Evolutionary conservation across 2,113 vertebrate species (phyloP).

Genomic region (Notechis scutatus): DNA sequence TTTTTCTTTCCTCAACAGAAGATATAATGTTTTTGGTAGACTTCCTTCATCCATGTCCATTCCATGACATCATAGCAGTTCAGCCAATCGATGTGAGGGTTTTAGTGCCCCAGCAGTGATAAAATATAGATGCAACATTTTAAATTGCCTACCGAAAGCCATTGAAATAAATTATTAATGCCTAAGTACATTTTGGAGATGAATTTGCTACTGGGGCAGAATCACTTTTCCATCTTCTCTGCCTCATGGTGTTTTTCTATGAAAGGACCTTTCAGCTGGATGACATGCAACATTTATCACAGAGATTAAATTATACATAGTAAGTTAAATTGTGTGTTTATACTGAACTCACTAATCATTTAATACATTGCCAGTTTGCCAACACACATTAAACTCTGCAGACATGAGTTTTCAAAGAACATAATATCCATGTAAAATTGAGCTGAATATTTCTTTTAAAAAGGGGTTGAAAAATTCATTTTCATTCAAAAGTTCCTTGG

Average conservation of each 20-base stretch:
- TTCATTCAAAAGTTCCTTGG: background rate
- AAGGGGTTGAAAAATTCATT: background rate
- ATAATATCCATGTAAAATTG: background rate
- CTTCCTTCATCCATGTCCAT: background rate
- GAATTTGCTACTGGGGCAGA: conserved; percentile 45
- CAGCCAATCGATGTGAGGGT: background rate
- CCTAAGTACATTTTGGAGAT: conserved; percentile 29
- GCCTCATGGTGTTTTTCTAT: conserved; percentile 19
- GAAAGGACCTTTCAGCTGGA: conserved; percentile 29
- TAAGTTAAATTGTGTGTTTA: conserved; percentile 7
- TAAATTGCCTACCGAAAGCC: conserved; percentile 18
- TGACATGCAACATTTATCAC: background rate
- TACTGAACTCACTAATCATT: background rate
- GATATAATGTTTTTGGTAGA: background rate
- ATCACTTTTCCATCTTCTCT: conserved; percentile 32
- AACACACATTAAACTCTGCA: background rate
- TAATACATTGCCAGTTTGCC: conserved; percentile 3
- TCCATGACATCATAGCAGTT: background rate
- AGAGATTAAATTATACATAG: conserved; percentile 16
- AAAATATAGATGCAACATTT: background rate
- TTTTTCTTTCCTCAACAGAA: background rate
- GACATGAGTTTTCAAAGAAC: background rate
- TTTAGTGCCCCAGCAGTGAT: background rate
- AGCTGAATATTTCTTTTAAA: background rate
- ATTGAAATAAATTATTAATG: conserved; percentile 38